Evolutionary conservation across 2,888 invertebrate species (phyloP).

Genomic region (Tenthredo distinguenda): DNA sequence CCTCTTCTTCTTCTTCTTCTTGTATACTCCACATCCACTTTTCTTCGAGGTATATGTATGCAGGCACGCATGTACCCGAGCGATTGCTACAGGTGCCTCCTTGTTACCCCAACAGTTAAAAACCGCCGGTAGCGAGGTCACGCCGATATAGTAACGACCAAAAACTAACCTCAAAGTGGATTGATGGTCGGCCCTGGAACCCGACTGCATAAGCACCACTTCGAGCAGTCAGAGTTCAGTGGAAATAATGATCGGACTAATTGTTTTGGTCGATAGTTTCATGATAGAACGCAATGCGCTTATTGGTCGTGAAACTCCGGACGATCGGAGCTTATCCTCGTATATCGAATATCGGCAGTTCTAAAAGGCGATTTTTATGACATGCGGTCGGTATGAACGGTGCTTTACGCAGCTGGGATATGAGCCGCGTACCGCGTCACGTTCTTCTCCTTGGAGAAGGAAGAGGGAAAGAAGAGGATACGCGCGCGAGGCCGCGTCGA

Average conservation of each 20-base stretch:
- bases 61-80: neutral
- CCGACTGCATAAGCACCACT: neutral
- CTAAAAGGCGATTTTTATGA: neutral
- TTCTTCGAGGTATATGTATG: neutral
- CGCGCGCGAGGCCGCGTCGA: constrained; percentile 42
- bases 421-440: constrained; percentile 39
- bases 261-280: neutral
- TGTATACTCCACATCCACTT: neutral
- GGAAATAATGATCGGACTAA: neutral
- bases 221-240: neutral
- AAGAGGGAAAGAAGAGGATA: neutral
- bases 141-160: constrained; percentile 4
- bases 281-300: neutral
- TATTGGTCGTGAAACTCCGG: neutral
- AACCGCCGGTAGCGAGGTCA: constrained; percentile 27
- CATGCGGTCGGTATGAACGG: constrained; percentile 1
- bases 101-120: neutral
- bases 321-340: neutral
- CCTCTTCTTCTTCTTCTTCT: neutral
- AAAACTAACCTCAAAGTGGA: neutral
- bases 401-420: neutral
- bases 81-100: constrained; percentile 29
- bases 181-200: neutral
- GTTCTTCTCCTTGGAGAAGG: constrained; percentile 37
- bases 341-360: neutral